Base-by-base conservation (phyloP, 2,888 invertebrate genomes). In the Chrysomela aeneicollis region DNA sequence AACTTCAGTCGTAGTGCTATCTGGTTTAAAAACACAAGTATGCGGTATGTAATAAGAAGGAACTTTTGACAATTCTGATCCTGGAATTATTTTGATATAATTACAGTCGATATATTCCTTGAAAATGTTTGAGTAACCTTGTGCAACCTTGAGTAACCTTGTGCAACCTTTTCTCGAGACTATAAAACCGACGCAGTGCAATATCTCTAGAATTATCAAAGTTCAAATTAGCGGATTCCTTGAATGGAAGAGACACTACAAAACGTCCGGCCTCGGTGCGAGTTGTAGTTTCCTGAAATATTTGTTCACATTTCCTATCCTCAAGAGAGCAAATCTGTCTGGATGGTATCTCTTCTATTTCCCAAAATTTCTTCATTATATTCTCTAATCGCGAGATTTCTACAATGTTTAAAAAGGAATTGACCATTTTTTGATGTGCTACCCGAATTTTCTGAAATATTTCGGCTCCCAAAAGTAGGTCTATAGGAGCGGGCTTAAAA, bases 21-120 rank as follows among this genome's bases (percentile, higher is more conserved):
- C 53, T 53, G 53, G 53, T 32, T 53, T 32, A 9, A 53, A 53
- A n/a, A 53, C 53, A 53, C 53, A 53, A 30, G 53, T 53, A 32
- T 53, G 53, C 15, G 26, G 32, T 30, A 53, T 53, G 22, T 30
- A 53, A 30, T 53, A 53, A 30, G 30, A 15, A 17, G 30, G 18
- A 18, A 30, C 9, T 15, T 6, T 18, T 15, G 30, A 30, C 18
- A 53, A 15, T 53, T 53, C 52, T 17, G 26, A 53, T 4, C 22
- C 9, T 12, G 26, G n/a, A 53, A 53, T 53, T 32, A 17, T 53
- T 53, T 53, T 22, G 30, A 53, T 53, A 32, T 53, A 53, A 26
- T 30, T 17, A 5, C 15, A 15, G 6, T 53, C 52, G 10, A 53
- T 53, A 53, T 53, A 53, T 22, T 53, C 52, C 12, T n/a, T 30